Conservation (phyloP, 2,797 vertebrate genomes). For the Notolepis coatsorum region DNA sequence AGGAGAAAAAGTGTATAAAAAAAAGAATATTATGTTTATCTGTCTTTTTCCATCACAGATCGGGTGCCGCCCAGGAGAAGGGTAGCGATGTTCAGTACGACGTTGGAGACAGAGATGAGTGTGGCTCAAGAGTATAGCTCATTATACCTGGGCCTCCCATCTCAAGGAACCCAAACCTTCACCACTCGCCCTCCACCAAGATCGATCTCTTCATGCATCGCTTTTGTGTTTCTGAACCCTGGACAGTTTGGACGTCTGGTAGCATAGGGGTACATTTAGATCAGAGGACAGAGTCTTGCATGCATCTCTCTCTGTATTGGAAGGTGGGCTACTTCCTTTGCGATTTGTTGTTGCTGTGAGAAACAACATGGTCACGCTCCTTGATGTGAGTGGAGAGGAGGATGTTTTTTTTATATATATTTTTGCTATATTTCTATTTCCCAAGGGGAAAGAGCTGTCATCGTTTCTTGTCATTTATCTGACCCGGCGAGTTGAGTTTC, state of each 20-base stretch:
- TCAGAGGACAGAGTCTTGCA: conserved; percentile 47
- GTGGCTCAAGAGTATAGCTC: conserved; percentile 78
- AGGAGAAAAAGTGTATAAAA: too few species aligned
- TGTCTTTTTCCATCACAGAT: conserved; percentile 58
- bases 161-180: conserved; percentile 28
- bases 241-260: conserved; percentile 29
- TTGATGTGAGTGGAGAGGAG: conserved; percentile 30
- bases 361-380: conserved; percentile 18
- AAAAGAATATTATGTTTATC: not conserved
- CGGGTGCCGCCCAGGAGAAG: conserved; percentile 67
- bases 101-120: conserved; percentile 72
- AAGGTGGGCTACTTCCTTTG: conserved; percentile 26
- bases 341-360: conserved; percentile 55
- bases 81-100: conserved; percentile 78
- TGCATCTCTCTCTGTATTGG: conserved; percentile 40
- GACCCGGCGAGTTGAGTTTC: conserved; percentile 42
- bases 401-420: conserved; percentile 41
- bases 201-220: conserved; percentile 29
- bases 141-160: not conserved
- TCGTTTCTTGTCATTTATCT: conserved; percentile 40
- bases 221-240: conserved; percentile 41
- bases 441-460: conserved; percentile 37
- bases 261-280: conserved; percentile 42
- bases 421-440: conserved; percentile 47
- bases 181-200: conserved; percentile 15